Conservation (phyloP, 2,113 vertebrate species). For the Rutilus rutilus region DNA sequence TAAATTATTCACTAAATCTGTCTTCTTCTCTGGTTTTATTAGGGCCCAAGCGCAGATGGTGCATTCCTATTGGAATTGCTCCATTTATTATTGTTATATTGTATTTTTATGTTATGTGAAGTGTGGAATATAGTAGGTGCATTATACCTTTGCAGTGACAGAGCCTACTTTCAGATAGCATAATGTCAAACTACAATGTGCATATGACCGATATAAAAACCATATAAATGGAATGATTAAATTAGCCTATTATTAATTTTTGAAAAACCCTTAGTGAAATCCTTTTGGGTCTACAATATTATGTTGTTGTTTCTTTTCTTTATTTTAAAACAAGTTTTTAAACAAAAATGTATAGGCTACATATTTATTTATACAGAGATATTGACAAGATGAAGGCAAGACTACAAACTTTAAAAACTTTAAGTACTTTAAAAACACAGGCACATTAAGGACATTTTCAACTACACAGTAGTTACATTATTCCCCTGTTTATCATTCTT, state of each 20-base stretch:
- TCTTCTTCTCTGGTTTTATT: neutral
- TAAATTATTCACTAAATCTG: neutral
- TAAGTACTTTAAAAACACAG: constrained; percentile 68
- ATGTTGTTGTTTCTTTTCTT: neutral
- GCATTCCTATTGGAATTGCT: no score
- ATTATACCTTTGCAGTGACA: neutral
- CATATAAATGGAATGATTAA: neutral
- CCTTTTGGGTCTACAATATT: neutral
- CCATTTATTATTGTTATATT: neutral
- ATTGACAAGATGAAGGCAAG: constrained; percentile 66
- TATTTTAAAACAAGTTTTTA: neutral
- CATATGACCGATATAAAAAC: neutral
- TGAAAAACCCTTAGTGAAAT: neutral
- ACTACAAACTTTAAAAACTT: no score
- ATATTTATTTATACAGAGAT: constrained; percentile 64
- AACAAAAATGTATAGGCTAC: neutral
- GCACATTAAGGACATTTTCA: constrained; percentile 68
- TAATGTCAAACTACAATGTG: neutral
- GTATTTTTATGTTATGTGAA: neutral
- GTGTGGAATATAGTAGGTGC: neutral
- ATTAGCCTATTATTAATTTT: neutral
- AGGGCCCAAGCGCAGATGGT: no score
- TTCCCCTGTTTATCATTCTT: constrained; percentile 18
- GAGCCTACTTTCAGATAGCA: neutral
- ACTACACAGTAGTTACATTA: constrained; percentile 74